Conservation (phyloP, 2,888 invertebrate genomes). For the Amaurobius ferox region DNA sequence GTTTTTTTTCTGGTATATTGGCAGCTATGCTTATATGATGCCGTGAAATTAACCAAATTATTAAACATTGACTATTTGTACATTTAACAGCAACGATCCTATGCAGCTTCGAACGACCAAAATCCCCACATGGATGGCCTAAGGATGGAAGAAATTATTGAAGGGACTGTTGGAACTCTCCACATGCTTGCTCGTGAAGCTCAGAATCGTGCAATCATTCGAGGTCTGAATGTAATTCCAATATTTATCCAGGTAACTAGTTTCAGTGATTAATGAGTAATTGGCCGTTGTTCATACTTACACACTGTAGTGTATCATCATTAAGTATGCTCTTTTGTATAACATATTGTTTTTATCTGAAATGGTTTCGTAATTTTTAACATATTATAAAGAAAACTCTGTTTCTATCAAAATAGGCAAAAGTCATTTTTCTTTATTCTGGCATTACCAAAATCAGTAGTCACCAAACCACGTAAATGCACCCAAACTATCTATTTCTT, state of each 20-base stretch:
- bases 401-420: no score
- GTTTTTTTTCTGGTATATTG: no score
- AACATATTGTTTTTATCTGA: background rate
- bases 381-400: no score
- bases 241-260: constrained; percentile 89
- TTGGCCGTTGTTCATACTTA: no score
- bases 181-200: constrained; percentile 97
- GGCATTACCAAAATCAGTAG: no score
- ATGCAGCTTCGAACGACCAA: constrained; percentile 88
- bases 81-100: constrained; percentile 83
- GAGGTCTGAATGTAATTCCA: constrained; percentile 94
- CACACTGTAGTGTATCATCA: no score
- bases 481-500: no score
- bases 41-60: background rate
- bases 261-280: background rate
- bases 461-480: no score
- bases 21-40: background rate
- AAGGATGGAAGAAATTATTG: constrained; percentile 99
- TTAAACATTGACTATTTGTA: background rate
- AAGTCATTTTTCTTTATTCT: background rate
- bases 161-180: constrained; percentile 98
- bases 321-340: background rate
- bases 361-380: no score
- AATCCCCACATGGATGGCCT: constrained; percentile 94
- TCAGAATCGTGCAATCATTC: constrained; percentile 93